These are phyloP conservation scores for Hippopotamyrus pictus DNA, from an alignment of 2,797 vertebrate genomes.

Conservation along the genomic window DNA sequence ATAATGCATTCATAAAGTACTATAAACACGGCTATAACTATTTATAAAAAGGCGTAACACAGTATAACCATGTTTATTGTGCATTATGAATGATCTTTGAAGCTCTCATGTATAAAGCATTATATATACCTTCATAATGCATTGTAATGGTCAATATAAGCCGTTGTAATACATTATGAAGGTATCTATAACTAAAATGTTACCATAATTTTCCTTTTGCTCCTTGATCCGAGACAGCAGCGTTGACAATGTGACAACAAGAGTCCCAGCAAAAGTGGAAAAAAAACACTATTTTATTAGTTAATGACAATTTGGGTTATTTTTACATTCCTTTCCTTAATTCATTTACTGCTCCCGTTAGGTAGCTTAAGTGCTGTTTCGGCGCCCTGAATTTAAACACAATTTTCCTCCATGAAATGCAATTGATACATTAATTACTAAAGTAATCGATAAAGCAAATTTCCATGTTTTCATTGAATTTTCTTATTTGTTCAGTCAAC, in stretches of 20 bases:
- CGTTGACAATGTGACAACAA: background rate
- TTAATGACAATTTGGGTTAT: background rate
- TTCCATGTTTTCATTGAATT: background rate
- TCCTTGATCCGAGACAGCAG: background rate
- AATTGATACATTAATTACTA: background rate
- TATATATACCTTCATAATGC: background rate
- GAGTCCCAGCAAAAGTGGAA: background rate
- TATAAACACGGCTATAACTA: background rate
- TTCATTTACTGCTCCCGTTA: background rate
- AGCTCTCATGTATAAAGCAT: background rate
- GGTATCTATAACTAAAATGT: background rate
- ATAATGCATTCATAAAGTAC: background rate
- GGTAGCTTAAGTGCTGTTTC: background rate
- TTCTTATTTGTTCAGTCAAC: background rate
- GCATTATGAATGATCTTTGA: background rate
- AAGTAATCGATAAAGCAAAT: background rate
- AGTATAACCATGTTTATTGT: background rate
- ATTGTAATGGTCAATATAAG: background rate
- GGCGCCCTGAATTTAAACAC: background rate
- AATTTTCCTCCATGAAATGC: background rate
- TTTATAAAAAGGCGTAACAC: background rate
- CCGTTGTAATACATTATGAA: background rate
- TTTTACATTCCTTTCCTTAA: background rate
- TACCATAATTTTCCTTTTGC: background rate
- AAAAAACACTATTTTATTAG: background rate